phyloP scores from a whole-genome alignment of 2,888 invertebrate species.

The Caenorhabditis parvicauda region DNA sequence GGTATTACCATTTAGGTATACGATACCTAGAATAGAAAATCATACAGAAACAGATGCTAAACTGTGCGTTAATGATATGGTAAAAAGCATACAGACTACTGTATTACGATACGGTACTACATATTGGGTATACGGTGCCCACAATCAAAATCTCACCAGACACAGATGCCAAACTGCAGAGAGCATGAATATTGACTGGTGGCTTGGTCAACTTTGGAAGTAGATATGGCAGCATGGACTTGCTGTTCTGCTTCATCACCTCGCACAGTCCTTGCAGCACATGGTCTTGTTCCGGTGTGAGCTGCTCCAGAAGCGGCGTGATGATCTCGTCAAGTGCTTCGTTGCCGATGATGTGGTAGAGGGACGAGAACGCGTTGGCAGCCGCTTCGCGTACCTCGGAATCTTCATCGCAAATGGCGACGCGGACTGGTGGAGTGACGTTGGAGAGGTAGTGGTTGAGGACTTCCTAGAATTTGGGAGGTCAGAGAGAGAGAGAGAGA shows the following conservation, averaged over 20 bases:
- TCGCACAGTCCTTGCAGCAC: conserved; percentile 92
- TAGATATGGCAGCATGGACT: conserved; percentile 82
- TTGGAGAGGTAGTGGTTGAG: conserved; percentile 40
- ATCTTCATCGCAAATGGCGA: conserved; percentile 79
- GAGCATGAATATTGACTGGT: conserved; percentile 82
- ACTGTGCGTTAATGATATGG: background rate
- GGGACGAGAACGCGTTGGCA: conserved; percentile 91
- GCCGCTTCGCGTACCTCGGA: conserved; percentile 79
- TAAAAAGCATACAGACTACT: background rate
- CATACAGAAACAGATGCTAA: no score
- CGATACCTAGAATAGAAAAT: no score
- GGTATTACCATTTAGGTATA: no score
- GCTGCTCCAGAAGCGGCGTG: conserved; percentile 80
- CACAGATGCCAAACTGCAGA: conserved; percentile 88
- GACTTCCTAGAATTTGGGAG: conserved; percentile 32
- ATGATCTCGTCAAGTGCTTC: conserved; percentile 91
- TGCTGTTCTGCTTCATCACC: conserved; percentile 92
- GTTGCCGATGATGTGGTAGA: conserved; percentile 88
- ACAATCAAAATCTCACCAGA: conserved; percentile 70
- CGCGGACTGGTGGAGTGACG: conserved; percentile 79
- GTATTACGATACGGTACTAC: background rate
- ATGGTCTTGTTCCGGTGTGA: conserved; percentile 78
- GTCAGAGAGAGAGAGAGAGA: background rate
- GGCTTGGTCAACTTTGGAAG: conserved; percentile 82
- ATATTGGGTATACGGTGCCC: background rate